Base-by-base conservation (phyloP, 2,888 invertebrate genomes). In the Rugalucina vietnamica region DNA sequence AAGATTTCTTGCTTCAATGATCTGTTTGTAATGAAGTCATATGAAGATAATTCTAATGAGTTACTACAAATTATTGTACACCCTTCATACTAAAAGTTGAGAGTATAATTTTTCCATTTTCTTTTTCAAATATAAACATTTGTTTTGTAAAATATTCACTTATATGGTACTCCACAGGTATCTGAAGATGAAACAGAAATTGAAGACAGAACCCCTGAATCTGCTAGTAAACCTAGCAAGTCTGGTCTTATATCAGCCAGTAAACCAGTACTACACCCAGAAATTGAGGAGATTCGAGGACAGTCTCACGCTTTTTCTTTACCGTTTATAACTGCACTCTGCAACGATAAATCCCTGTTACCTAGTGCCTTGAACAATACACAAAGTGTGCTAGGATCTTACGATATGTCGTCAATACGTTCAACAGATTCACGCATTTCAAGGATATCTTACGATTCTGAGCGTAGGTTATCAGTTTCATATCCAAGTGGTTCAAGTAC, bases 241-340 rank as follows among this genome's bases (percentile, higher is more conserved):
- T 76, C 32, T 79, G n/a, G n/a, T n/a, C n/a, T n/a, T n/a, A n/a
- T n/a, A n/a, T n/a, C n/a, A n/a, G n/a, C n/a, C n/a, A n/a, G n/a
- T n/a, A n/a, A 92, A 54, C 92, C 91, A 81, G 87, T 84, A 12
- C 88, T 93, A 37, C 93, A 93, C 76, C 93, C 93, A 0, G 93
- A 93, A 75, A 88, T 93, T 32, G 93, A 92, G 72, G 91, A 93
- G 81, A 92, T 93, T 21, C 86, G 92, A 21, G 91, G 90, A 21
- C 90, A 92, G 86, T 89, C 91, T 5, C 89, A 92, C 72, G 92
- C 92, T 71, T 91, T 91, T 77, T 91, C 92, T 37, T 96, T 98
- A 95, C 98, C 98, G 29, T 96, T 99, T 85, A 98, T 98, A 93
- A 97, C 98, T 83, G 98, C 98, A 21, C 96, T 98, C 90, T 98